Evolutionary conservation across 1,140 invertebrate species (phyloP).

Genomic region (Cydia fagiglandana): DNA sequence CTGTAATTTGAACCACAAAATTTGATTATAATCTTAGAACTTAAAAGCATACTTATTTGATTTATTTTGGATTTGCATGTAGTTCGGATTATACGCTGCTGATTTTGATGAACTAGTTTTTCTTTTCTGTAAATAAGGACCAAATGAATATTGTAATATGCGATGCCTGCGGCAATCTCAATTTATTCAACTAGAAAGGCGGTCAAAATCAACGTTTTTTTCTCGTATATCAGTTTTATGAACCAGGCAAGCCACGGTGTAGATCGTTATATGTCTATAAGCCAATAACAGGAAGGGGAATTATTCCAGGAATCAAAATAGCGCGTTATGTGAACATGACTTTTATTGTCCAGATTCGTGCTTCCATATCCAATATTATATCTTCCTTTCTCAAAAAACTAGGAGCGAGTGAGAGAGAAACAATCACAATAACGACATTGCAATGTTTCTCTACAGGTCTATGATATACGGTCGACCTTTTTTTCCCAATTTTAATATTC

Average conservation of each 20-base stretch:
- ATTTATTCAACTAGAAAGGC: no score
- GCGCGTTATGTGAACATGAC: conserved; percentile 18
- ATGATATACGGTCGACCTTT: not conserved
- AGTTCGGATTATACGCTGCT: no score
- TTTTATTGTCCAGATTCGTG: not conserved
- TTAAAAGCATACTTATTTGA: no score
- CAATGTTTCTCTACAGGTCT: not conserved
- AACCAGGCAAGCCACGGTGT: not conserved
- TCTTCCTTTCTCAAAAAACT: not conserved
- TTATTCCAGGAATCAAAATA: conserved; percentile 21
- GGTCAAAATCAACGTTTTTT: no score
- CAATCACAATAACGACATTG: not conserved
- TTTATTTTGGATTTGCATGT: no score
- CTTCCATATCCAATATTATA: not conserved
- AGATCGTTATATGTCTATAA: not conserved
- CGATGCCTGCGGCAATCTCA: no score
- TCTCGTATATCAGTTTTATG: no score
- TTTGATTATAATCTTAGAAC: no score
- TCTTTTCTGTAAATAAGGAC: no score
- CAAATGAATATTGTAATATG: no score
- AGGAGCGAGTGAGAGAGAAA: not conserved
- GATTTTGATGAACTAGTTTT: no score
- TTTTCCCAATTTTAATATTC: conserved; percentile 4
- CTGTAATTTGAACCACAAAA: no score
- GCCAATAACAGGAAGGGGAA: conserved; percentile 5